Evolutionary conservation across 2,888 invertebrate genomes (phyloP), one percentile per base, ranked within the genome.

Genomic region (Ecliptopera silaceata): DNA sequence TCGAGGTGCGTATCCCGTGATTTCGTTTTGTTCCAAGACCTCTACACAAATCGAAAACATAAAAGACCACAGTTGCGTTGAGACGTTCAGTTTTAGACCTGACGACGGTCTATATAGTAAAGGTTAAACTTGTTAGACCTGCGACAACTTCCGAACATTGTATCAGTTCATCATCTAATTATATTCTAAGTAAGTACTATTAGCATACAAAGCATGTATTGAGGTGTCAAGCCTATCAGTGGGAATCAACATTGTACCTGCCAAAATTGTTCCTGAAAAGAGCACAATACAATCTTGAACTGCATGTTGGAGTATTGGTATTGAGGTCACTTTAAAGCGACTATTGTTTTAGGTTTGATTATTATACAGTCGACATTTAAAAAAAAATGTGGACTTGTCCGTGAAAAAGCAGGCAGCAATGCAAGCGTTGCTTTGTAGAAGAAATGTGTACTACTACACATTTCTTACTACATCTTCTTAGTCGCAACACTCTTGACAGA

Each of bases 141-240:
- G 44, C 34, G 55, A 70, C 66, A 22, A 63, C 69, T 69, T 71
- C 71, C 68, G 65, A 70, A 69, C 74, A 61, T 67, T 62, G 59
- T 61, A 49, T 34, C 3, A 10, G 45, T 43, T 31, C 32, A 59
- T 34, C 31, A 41, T 48, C 36, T 59, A 54, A 49, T 53, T 54
- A 36, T 46, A 42, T 39, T 43, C 1, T 22, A 45, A 20, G 15
- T 46, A 18, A 11, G 42, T 52, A 26, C 18, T 15, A 80, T 82
- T 82, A 70, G 62, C 80, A 82, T 80, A 81, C 82, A 80, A 81
- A 77, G 73, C 61, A 55, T 69, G 70, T 75, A 61, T 79, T 75
- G 72, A 77, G 71, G 72, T 79, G 82, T 79, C 79, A 81, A 77
- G 70, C 57, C 65, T 70, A 71, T 66, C 63, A 51, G 49, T 48